phyloP scores from a whole-genome alignment of 2,888 invertebrate genomes.

The Alviniconcha strummeri region DNA sequence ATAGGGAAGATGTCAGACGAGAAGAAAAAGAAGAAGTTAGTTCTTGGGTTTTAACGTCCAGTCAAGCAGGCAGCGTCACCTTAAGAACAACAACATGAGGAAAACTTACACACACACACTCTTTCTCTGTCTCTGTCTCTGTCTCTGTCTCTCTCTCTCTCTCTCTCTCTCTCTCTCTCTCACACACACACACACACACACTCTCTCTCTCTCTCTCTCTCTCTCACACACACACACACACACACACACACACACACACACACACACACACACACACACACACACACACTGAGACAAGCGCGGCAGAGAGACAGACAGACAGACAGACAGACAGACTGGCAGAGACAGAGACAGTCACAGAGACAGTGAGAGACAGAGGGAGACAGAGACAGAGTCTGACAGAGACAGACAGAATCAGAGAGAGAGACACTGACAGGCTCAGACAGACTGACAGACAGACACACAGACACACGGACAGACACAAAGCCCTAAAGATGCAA shows the following conservation, averaged over 20 bases:
- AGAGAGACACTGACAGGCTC: background rate
- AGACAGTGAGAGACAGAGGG: background rate
- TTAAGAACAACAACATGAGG: background rate
- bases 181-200: background rate
- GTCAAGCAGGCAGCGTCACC: background rate
- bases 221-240: background rate
- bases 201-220: no score
- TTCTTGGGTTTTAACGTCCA: background rate
- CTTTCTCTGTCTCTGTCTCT: no score
- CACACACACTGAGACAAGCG: background rate
- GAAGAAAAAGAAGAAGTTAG: background rate
- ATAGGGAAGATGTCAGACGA: background rate
- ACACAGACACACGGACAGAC: slow-evolving; percentile 21
- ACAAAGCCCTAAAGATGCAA: background rate
- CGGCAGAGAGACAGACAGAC: background rate
- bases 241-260: background rate
- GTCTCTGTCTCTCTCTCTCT: no score
- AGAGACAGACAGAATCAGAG: background rate
- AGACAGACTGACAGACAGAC: slow-evolving; percentile 11
- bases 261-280: background rate
- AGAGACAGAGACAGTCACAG: background rate
- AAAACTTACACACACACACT: background rate
- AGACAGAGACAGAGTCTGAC: background rate
- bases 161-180: no score
- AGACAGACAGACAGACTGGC: background rate